phyloP scores from a whole-genome alignment of 1,140 invertebrate genomes.

The Venturia canescens region DNA sequence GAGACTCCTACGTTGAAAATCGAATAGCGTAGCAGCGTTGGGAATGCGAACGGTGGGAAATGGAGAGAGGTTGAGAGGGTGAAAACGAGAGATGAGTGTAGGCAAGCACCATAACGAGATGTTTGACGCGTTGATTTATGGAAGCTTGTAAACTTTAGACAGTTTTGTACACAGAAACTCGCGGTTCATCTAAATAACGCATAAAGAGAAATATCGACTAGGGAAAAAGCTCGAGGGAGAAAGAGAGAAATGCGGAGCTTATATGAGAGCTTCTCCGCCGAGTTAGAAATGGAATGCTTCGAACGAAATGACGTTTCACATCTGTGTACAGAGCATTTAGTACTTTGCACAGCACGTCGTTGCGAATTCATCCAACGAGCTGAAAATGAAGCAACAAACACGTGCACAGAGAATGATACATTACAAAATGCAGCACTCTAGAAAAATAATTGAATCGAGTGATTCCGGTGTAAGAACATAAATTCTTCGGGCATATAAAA shows the following conservation, averaged over 20 bases:
- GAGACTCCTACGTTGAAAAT: background rate
- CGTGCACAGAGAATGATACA: background rate
- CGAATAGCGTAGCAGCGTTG: conserved; percentile 29
- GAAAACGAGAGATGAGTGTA: conserved; percentile 7
- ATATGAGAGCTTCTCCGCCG: background rate
- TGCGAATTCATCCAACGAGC: background rate
- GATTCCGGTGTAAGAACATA: no score
- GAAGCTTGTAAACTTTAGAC: conserved; percentile 68
- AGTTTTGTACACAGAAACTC: conserved; percentile 64
- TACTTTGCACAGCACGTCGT: background rate
- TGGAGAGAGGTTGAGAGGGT: background rate
- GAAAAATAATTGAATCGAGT: no score
- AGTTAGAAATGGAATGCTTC: background rate
- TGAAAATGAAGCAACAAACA: background rate
- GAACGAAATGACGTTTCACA: background rate
- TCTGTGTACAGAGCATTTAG: background rate
- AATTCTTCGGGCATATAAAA: no score
- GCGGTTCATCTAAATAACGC: conserved; percentile 49
- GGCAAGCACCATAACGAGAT: conserved; percentile 45
- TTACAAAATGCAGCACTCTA: background rate
- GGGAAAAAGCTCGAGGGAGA: conserved; percentile 20
- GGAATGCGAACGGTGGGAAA: background rate
- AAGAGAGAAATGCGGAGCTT: background rate
- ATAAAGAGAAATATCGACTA: background rate
- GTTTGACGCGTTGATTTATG: conserved; percentile 65